Conservation (phyloP, 2,797 vertebrate genomes). For the Sciaenops ocellatus region DNA sequence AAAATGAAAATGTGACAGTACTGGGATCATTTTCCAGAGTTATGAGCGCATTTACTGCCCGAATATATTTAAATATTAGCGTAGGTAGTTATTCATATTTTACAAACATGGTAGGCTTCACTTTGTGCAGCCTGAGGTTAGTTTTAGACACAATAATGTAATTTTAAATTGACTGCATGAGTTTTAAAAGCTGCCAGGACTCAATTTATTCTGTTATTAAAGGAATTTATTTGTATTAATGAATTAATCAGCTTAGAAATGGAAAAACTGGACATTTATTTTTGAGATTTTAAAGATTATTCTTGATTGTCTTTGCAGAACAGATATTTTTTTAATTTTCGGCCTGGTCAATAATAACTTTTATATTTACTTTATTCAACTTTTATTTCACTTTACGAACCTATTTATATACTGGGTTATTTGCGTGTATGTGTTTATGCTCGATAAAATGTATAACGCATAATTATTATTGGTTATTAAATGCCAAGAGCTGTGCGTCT, state of each 20-base stretch:
- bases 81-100: neutral
- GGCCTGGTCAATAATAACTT: no score
- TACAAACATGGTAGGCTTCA: neutral
- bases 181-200: neutral
- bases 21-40: neutral
- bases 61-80: constrained; percentile 3
- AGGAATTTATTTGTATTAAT: no score
- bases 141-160: neutral
- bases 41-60: neutral
- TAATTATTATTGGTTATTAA: no score
- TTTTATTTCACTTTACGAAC: no score
- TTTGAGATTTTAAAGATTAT: neutral
- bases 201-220: neutral
- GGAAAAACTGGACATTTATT: no score
- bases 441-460: no score
- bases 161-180: neutral
- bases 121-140: neutral
- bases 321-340: no score
- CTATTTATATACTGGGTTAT: no score
- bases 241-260: no score
- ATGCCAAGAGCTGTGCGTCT: no score
- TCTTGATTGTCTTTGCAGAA: neutral
- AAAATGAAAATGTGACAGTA: neutral
- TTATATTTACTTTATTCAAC: no score
- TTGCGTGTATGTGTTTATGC: no score